A percentile compares a stretch with the other conserved stretches of the same genome.
Conservation (phyloP, 2,113 vertebrate species). For the Myiagra hebetior region DNA sequence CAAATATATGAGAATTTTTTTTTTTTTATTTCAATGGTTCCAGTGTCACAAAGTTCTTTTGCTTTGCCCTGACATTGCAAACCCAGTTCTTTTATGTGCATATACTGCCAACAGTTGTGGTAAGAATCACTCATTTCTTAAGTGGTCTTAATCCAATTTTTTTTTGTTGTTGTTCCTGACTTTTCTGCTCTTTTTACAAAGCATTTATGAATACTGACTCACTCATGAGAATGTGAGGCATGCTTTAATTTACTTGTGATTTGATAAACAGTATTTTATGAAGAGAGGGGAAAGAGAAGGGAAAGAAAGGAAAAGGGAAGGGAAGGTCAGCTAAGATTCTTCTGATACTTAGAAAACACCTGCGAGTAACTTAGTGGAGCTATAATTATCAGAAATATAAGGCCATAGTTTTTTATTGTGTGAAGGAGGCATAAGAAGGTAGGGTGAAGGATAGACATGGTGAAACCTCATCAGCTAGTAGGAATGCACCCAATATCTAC, state of each 20-base stretch:
- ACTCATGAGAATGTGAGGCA: not conserved
- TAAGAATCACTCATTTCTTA: not conserved
- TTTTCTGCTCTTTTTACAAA: not conserved
- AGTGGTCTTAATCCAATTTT: not conserved
- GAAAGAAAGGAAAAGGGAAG: not conserved
- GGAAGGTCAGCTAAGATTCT: not conserved
- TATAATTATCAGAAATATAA: not conserved
- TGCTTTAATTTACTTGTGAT: not conserved
- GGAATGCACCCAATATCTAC: rapidly evolving
- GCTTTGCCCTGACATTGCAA: not conserved
- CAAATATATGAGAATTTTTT: not conserved
- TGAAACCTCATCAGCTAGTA: not conserved
- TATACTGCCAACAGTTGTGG: not conserved
- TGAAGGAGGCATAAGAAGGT: not conserved
- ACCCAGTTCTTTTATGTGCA: not conserved
- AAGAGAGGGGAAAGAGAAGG: not conserved
- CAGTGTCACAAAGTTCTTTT: not conserved
- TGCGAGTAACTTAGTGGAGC: not conserved
- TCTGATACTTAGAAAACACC: not conserved
- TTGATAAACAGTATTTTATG: not conserved
- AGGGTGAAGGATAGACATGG: not conserved
- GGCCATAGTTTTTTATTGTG: not conserved
- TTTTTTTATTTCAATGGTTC: not conserved
- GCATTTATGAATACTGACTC: not conserved
- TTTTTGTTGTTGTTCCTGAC: not conserved